Evolutionary conservation across 1,140 invertebrate genomes (phyloP), one percentile per base, ranked within the genome.

Genomic region (Diabrotica undecimpunctata): DNA sequence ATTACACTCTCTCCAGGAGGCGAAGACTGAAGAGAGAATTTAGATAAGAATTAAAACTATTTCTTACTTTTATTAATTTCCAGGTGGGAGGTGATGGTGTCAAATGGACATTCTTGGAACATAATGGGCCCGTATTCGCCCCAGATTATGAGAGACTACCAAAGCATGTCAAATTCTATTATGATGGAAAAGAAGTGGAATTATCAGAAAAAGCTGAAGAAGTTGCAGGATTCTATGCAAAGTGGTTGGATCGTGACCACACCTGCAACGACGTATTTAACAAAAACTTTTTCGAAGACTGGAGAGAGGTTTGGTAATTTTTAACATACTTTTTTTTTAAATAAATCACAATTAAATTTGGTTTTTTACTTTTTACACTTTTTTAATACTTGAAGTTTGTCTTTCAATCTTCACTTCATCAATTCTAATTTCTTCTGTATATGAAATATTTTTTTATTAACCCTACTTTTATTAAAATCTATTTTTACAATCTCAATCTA

Each of bases 171-270:
- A 91, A 92, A 71, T 98, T 99, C 79, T 91, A 88, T 66, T 99
- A 99, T 79, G 88, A 98, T 80, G 95, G 95, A 70, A 93, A 98
- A 81, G 85, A 88, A 64, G 87, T 99, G 83, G 84, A 88, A 57
- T 80, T 99, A 0, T 89, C 86, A 10, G 79, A 87, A 75, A 86
- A 88, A 13, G 84, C 96, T 5, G 98, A 99, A 83, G 98, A 99
- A 83, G 91, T 99, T 5, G 97, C 96, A 11, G 92, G 93, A 37
- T 99, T 99, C 77, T 99, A 99, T 83, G 95, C 94, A 0, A 88
- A 91, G 67, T 98, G 99, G 96, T 84, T 99, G 59, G 96, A 99
- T 70, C 97, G 99, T 74, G 98, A 99, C 67, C 99, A 99, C 77
- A 97, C 95, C 3, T 93, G 94, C 7, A 98, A 97, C 79, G 85